Percentiles rank a stretch among this genome's conserved stretches.
Conservation (phyloP, 2,113 vertebrate genomes). For the Anguilla rostrata region DNA sequence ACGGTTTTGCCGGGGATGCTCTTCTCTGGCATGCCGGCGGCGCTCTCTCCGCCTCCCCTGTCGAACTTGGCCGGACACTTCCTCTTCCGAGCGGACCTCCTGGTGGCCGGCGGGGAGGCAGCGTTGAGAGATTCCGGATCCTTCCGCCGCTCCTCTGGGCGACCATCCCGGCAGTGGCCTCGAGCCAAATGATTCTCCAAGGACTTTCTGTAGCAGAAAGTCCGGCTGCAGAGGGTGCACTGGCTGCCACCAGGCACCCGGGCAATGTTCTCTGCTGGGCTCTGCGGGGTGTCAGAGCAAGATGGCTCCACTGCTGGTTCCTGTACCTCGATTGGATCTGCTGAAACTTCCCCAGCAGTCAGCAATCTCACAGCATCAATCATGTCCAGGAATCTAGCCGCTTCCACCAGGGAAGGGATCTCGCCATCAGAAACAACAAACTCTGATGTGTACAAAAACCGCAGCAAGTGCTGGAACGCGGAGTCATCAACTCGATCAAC, state of each 20-base stretch:
- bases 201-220: slow-evolving; percentile 76
- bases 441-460: slow-evolving; percentile 91
- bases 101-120: slow-evolving; percentile 57
- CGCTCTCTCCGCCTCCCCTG: slow-evolving; percentile 62
- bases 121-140: slow-evolving; percentile 17
- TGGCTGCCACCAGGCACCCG: slow-evolving; percentile 57
- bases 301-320: slow-evolving; percentile 44
- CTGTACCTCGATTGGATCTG: slow-evolving; percentile 48
- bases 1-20: slow-evolving; percentile 50
- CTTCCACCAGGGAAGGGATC: slow-evolving; percentile 81
- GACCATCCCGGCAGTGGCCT: slow-evolving; percentile 61
- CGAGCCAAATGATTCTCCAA: slow-evolving; percentile 76
- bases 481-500: slow-evolving; percentile 89
- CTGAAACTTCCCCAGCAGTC: slow-evolving; percentile 65
- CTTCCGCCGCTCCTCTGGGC: slow-evolving; percentile 52
- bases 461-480: slow-evolving; percentile 85
- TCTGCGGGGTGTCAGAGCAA: slow-evolving; percentile 42
- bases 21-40: slow-evolving; percentile 55
- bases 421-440: slow-evolving; percentile 82
- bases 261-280: slow-evolving; percentile 48
- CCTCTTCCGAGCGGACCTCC: slow-evolving; percentile 78
- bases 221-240: slow-evolving; percentile 70
- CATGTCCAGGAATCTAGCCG: slow-evolving; percentile 92
- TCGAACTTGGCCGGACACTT: slow-evolving; percentile 80
- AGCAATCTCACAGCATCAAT: slow-evolving; percentile 89